Percentiles rank a stretch among this genome's conserved stretches.
Evolutionary conservation across 2,888 invertebrate species (phyloP).

Genomic region (Cecidostiba fungosa): DNA sequence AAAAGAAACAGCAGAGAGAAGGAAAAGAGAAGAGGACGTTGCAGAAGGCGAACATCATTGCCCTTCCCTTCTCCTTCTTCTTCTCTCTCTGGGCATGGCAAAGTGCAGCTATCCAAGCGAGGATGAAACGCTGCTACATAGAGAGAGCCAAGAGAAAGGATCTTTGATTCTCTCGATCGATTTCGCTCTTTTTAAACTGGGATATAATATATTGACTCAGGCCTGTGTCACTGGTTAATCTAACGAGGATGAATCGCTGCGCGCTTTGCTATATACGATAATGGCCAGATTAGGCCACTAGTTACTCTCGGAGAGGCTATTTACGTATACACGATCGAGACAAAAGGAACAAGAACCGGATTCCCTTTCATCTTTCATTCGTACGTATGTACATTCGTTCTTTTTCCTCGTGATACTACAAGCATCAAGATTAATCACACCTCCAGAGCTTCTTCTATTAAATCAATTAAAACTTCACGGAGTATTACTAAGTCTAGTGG

Average conservation of each 20-base stretch:
- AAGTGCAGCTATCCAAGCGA: not conserved
- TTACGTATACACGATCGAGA: not conserved
- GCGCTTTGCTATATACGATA: not conserved
- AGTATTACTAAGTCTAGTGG: not conserved
- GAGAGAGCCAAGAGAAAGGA: not conserved
- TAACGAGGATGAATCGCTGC: conserved; percentile 29
- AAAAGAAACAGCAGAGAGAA: not conserved
- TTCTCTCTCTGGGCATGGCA: conserved; percentile 1
- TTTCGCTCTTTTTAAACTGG: conserved; percentile 17
- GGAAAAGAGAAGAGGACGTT: not conserved
- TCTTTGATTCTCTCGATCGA: conserved; percentile 36
- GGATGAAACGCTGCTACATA: not conserved
- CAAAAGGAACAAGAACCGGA: not conserved
- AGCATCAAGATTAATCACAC: not conserved
- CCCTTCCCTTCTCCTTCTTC: conserved; percentile 40
- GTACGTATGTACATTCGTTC: not conserved
- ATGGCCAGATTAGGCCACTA: not conserved
- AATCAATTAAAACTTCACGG: conserved; percentile 17
- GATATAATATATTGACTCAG: conserved; percentile 4
- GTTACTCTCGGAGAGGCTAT: not conserved
- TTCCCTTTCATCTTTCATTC: not conserved
- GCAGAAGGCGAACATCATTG: conserved; percentile 15
- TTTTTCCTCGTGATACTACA: not conserved
- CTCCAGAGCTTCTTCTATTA: not conserved
- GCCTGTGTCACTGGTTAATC: conserved; percentile 29